phyloP scores from a whole-genome alignment of 1,140 invertebrate species.

The Oryzaephilus surinamensis region DNA sequence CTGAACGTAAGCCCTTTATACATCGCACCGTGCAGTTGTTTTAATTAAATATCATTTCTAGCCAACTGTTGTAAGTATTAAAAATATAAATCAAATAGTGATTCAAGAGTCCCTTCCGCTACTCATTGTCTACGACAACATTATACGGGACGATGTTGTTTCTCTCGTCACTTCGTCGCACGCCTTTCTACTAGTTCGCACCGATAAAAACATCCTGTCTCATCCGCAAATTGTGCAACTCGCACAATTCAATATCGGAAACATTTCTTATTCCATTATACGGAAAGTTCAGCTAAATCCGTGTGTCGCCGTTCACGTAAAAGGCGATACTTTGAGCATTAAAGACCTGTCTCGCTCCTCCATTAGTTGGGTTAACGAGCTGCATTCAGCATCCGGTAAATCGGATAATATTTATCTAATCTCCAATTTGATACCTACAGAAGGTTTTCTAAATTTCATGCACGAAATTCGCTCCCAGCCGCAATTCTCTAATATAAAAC shows the following conservation, averaged over 20 bases:
- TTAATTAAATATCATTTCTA: constrained; percentile 14
- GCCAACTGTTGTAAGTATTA: constrained; percentile 21
- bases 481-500: constrained; percentile 17
- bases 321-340: constrained; percentile 25
- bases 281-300: constrained; percentile 19
- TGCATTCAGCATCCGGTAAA: constrained; percentile 15
- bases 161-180: constrained; percentile 20
- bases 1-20: constrained; percentile 21
- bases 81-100: constrained; percentile 21
- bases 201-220: constrained; percentile 15
- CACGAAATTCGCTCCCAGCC: constrained; percentile 17
- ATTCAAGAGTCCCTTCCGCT: constrained; percentile 24
- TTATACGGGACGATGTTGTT: constrained; percentile 18
- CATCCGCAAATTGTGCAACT: constrained; percentile 18
- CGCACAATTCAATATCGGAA: constrained; percentile 17
- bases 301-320: constrained; percentile 18
- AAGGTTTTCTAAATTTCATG: constrained; percentile 28
- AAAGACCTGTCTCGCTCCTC: constrained; percentile 26
- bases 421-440: constrained; percentile 22
- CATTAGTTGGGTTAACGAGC: constrained; percentile 25
- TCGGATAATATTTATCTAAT: constrained; percentile 21
- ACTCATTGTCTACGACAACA: constrained; percentile 24
- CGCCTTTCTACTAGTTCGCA: constrained; percentile 23
- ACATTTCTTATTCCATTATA: constrained; percentile 23
- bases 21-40: background rate